phyloP scores from a whole-genome alignment of 2,888 invertebrate genomes.

The Harmothoe impar region DNA sequence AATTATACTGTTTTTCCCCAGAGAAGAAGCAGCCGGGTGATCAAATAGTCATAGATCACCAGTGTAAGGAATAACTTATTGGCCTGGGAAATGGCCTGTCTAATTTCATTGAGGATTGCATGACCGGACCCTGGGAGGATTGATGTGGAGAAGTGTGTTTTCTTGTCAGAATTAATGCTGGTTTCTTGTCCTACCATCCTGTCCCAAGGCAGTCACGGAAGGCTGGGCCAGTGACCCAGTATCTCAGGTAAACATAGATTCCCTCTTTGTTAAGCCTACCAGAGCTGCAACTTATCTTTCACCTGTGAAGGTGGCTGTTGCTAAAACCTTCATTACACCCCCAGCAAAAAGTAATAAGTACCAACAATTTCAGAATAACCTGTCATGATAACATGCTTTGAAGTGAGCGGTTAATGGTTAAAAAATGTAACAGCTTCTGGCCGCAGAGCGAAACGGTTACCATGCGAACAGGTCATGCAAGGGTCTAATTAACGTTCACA shows the following conservation, averaged over 20 bases:
- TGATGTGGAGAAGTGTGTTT: neutral
- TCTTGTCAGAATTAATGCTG: conserved; percentile 19
- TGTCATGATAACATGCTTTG: neutral
- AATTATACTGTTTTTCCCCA: no score
- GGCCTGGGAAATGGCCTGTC: no score
- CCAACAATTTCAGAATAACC: neutral
- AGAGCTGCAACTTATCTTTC: neutral
- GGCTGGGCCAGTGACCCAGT: neutral
- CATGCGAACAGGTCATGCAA: conserved; percentile 5
- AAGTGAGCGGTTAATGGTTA: neutral
- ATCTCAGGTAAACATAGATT: neutral
- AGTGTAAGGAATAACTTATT: no score
- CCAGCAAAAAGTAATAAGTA: neutral
- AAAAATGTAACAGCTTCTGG: neutral
- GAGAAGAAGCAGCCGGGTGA: no score
- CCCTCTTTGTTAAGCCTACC: neutral
- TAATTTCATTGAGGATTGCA: neutral
- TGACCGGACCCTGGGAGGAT: neutral
- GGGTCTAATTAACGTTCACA: neutral
- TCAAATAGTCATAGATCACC: no score
- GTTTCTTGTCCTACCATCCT: conserved; percentile 25
- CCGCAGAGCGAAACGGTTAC: neutral
- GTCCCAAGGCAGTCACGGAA: neutral
- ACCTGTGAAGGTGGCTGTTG: neutral
- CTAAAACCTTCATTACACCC: neutral